Percentiles rank a stretch among this genome's conserved stretches.
Conservation (phyloP, 2,888 invertebrate genomes). For the Blomia tropicalis region DNA sequence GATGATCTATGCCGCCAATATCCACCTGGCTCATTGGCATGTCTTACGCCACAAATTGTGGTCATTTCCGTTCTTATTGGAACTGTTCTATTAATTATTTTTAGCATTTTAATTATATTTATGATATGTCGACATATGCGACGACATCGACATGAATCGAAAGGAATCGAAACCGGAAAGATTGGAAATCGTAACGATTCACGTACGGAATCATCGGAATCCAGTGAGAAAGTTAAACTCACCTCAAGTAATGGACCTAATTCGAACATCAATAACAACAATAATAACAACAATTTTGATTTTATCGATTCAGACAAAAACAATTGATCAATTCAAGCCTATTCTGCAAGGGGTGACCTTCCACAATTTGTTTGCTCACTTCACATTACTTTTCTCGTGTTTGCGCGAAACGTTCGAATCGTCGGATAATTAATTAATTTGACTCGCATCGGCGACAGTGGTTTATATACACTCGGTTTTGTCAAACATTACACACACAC, state of each 20-base stretch:
- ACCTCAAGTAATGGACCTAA: not conserved
- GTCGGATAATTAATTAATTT: too few relatives aligned
- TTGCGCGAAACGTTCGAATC: too few relatives aligned
- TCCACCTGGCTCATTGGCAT: not conserved
- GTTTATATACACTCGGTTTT: too few relatives aligned
- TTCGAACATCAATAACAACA: not conserved
- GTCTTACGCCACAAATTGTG: slow-evolving; percentile 5
- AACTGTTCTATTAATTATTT: not conserved
- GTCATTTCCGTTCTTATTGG: not conserved
- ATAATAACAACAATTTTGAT: slow-evolving; percentile 5
- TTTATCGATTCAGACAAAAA: slow-evolving; percentile 1
- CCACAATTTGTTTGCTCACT: too few relatives aligned
- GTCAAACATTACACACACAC: too few relatives aligned
- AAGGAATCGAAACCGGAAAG: not conserved
- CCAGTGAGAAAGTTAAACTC: not conserved
- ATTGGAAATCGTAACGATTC: not conserved
- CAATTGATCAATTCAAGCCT: slow-evolving; percentile 3
- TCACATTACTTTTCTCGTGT: too few relatives aligned
- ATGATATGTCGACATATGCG: not conserved
- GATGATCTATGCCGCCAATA: slow-evolving; percentile 2
- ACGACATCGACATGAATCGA: not conserved
- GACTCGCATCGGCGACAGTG: too few relatives aligned
- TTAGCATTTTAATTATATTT: not conserved
- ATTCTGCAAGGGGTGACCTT: too few relatives aligned
- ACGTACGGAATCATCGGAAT: not conserved